phyloP scores from a whole-genome alignment of 1,140 invertebrate genomes.

The Aleiodes sp. region DNA sequence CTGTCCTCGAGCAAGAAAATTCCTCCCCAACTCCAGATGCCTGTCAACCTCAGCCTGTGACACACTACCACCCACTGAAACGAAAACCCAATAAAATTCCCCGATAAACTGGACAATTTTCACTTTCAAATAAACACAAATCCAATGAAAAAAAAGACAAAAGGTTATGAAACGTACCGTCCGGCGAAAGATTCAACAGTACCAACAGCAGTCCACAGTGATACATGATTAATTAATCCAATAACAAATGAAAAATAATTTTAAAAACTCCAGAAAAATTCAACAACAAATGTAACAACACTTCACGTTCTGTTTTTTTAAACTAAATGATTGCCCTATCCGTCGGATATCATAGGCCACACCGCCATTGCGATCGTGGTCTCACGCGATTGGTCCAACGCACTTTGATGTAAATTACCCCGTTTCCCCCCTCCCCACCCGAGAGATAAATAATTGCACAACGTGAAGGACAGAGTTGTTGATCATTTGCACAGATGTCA shows the following conservation, averaged over 20 bases:
- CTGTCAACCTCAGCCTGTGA: conserved; percentile 84
- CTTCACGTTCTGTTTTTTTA: conserved; percentile 22
- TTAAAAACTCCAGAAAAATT: conserved; percentile 36
- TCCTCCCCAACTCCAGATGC: conserved; percentile 92
- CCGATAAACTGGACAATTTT: background rate
- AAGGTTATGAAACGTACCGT: conserved; percentile 59
- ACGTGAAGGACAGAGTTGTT: too few relatives aligned
- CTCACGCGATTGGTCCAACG: conserved; percentile 56
- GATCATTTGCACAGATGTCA: too few relatives aligned
- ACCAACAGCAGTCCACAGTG: conserved; percentile 54
- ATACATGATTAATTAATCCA: conserved; percentile 49
- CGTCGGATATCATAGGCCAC: conserved; percentile 53
- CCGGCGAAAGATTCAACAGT: conserved; percentile 57
- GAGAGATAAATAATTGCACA: too few relatives aligned
- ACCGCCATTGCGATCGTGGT: conserved; percentile 65
- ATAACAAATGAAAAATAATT: conserved; percentile 30
- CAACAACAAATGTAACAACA: conserved; percentile 34
- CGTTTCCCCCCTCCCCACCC: too few relatives aligned
- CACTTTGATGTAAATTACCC: conserved; percentile 24
- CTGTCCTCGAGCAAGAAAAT: conserved; percentile 90
- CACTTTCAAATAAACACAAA: background rate
- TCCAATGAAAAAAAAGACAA: background rate
- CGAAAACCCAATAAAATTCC: conserved; percentile 14
- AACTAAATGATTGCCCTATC: conserved; percentile 51
- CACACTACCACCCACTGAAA: conserved; percentile 71